Percentiles rank a stretch among this genome's conserved stretches.
Conservation (phyloP, 1,140 invertebrate species). For the Planococcus citri region DNA sequence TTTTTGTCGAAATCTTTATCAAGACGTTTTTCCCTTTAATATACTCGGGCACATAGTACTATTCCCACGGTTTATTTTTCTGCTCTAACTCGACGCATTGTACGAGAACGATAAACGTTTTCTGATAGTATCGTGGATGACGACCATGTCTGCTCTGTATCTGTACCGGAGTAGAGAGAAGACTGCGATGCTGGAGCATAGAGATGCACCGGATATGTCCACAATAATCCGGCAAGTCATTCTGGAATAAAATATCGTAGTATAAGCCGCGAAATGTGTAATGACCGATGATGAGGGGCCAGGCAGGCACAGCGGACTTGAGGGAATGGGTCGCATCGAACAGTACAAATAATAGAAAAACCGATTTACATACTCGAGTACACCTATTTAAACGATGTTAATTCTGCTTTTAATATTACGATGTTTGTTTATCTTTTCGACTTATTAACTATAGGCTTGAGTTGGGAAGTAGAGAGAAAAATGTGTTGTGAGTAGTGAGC, state of each 20-base stretch:
- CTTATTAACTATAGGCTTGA: background rate
- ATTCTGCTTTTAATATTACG: background rate
- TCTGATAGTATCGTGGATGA: conserved; percentile 18
- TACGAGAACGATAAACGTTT: conserved; percentile 15
- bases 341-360: background rate
- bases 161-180: background rate
- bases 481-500: too few species aligned
- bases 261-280: background rate
- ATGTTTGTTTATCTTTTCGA: conserved; percentile 12
- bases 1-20: background rate
- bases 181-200: background rate
- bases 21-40: background rate
- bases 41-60: background rate
- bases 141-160: background rate
- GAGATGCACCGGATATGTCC: conserved; percentile 7
- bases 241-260: conserved; percentile 3
- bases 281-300: background rate
- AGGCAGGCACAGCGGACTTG: too few species aligned
- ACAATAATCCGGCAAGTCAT: conserved; percentile 18
- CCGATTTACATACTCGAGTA: conserved; percentile 14
- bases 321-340: background rate
- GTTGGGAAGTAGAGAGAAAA: too few species aligned
- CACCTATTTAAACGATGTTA: conserved; percentile 11
- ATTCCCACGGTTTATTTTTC: conserved; percentile 12
- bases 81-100: background rate